These are phyloP conservation scores for Parauchenoglanis ngamensis DNA, from an alignment of 2,797 vertebrate species.

Conservation along the genomic window DNA sequence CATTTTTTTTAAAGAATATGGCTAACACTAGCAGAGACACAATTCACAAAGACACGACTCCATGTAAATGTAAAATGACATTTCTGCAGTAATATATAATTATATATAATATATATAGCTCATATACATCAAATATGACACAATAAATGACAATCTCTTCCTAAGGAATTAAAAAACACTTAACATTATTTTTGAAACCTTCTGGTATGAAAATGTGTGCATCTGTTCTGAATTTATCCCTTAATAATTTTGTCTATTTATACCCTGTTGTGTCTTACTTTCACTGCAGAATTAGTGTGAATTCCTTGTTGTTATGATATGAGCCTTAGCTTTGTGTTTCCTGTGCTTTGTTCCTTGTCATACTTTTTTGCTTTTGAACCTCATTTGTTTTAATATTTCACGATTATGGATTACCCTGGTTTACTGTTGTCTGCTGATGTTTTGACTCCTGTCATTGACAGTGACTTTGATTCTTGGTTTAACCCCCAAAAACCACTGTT, in stretches of 20 bases:
- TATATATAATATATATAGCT: too few relatives aligned
- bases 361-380: neutral
- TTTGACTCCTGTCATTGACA: neutral
- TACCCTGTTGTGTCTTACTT: neutral
- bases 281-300: too few relatives aligned
- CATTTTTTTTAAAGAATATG: neutral
- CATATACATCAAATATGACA: neutral
- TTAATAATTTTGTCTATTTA: neutral
- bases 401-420: neutral
- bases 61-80: neutral
- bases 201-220: neutral
- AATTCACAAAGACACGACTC: neutral
- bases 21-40: neutral
- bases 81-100: neutral
- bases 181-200: neutral
- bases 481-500: neutral
- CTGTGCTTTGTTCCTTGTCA: neutral
- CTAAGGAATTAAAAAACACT: neutral
- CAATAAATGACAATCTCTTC: neutral
- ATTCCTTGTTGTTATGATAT: neutral
- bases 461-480: neutral
- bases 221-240: too few relatives aligned
- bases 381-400: neutral
- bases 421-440: neutral
- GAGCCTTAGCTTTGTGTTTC: neutral